Conservation (phyloP, 2,113 vertebrate species). For the Strix uralensis region DNA sequence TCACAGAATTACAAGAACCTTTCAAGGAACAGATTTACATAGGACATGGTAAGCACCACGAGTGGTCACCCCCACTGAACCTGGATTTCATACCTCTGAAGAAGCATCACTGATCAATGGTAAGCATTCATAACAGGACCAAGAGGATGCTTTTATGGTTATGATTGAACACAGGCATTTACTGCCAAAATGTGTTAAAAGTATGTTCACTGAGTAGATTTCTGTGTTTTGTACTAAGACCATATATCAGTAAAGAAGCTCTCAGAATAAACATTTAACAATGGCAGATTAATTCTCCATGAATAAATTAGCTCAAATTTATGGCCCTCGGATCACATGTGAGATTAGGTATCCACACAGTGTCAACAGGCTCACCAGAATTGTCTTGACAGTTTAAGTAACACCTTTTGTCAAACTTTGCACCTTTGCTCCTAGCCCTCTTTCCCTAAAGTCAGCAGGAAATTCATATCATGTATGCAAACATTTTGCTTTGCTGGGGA, state of each 20-base stretch:
- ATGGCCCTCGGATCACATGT: background rate
- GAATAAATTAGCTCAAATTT: slow-evolving; percentile 34
- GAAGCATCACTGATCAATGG: background rate
- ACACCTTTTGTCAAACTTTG: slow-evolving; percentile 24
- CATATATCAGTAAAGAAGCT: background rate
- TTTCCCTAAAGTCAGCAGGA: slow-evolving; percentile 22
- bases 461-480: background rate
- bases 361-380: background rate
- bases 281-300: slow-evolving; percentile 11
- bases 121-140: background rate
- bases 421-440: background rate
- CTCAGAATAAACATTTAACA: background rate
- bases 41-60: background rate
- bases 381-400: slow-evolving; percentile 2
- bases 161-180: background rate
- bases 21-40: background rate
- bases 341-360: background rate
- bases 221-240: background rate
- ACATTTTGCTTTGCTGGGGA: background rate
- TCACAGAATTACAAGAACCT: background rate
- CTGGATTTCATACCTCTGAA: background rate
- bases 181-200: background rate
- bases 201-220: slow-evolving; percentile 1
- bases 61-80: background rate
- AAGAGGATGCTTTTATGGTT: background rate